Conservation (phyloP, 2,888 invertebrate genomes). For the Cotesia congregata region DNA sequence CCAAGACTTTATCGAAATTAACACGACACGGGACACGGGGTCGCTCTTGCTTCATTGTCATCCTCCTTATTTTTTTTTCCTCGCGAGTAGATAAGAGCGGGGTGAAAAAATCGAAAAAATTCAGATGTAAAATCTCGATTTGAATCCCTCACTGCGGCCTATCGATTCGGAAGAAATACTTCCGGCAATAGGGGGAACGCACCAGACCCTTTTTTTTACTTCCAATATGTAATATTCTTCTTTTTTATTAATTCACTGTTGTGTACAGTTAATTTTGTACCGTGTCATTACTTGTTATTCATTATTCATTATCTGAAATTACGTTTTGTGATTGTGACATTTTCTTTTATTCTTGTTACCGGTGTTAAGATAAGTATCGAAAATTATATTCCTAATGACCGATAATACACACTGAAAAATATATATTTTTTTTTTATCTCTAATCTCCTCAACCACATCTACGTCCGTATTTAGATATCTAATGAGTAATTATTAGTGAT, state of each 20-base stretch:
- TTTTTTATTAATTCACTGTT: slow-evolving; percentile 40
- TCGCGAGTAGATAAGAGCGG: neutral
- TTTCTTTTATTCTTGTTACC: neutral
- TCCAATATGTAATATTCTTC: slow-evolving; percentile 14
- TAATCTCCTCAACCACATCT: neutral
- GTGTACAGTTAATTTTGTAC: neutral
- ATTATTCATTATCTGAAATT: neutral
- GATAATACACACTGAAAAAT: too few relatives aligned
- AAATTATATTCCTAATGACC: too few relatives aligned
- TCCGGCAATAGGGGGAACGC: slow-evolving; percentile 57
- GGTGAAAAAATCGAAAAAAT: slow-evolving; percentile 59
- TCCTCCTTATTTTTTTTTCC: slow-evolving; percentile 31
- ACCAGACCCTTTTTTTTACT: slow-evolving; percentile 13
- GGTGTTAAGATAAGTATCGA: too few relatives aligned
- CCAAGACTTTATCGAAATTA: slow-evolving; percentile 58
- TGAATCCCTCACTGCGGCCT: slow-evolving; percentile 42
- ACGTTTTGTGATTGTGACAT: neutral
- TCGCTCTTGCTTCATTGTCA: slow-evolving; percentile 57
- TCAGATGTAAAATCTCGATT: slow-evolving; percentile 69
- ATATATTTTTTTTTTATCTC: too few relatives aligned
- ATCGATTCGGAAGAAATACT: slow-evolving; percentile 64
- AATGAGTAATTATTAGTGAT: neutral
- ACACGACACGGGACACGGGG: slow-evolving; percentile 59
- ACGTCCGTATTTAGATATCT: neutral
- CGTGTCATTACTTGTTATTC: neutral